Evolutionary conservation across 2,797 vertebrate genomes (phyloP), one percentile per base, ranked within the genome.

Genomic region (Tapirus indicus): DNA sequence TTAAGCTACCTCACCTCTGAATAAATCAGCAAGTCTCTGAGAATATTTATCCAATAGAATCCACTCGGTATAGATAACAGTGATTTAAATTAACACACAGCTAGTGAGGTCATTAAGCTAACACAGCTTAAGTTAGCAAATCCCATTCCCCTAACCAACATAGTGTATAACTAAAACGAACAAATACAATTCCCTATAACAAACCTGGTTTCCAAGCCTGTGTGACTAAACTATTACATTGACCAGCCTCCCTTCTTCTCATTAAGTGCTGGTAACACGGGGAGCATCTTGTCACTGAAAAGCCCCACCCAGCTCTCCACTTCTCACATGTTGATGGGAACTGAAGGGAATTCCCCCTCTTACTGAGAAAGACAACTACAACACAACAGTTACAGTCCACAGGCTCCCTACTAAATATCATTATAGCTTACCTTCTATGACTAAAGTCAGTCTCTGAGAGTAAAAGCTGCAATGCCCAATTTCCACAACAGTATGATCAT

Each of bases 141-240:
- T 87, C 60, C 47, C 86, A 69, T 54, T 92, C 93, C 29, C 8
- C 29, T 41, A 66, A 41, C 20, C 79, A 95, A 79, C 14, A 1
- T 78, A 71, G 44, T 56, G 93, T 72, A 74, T 69, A 93, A 74
- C 21, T 78, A 95, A 93, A 88, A 38, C 77, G 52, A 92, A 86
- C 69, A 92, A 92, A 86, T 25, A 44, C 62, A 86, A 62, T 74
- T 74, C 93, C 64, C 88, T 88, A 18, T 88, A 94, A 91, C 21
- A 91, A 88, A 85, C 12, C 1, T 62, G 41, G 20, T 69, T 79
- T 66, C 41, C 35, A 66, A 62, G 58, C 4, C n/a, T 71, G 14
- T 38, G 23, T 56, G 66, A 84, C n/a, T 64, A 88, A 91, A 91
- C 38, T 38, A 54, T 60, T 83, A 68, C n/a, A 60, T 68, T 84